A percentile compares a stretch with the other conserved stretches of the same genome.
These are phyloP conservation scores for Discoglossus pictus DNA, from an alignment of 2,797 vertebrate species.

Conservation along the genomic window DNA sequence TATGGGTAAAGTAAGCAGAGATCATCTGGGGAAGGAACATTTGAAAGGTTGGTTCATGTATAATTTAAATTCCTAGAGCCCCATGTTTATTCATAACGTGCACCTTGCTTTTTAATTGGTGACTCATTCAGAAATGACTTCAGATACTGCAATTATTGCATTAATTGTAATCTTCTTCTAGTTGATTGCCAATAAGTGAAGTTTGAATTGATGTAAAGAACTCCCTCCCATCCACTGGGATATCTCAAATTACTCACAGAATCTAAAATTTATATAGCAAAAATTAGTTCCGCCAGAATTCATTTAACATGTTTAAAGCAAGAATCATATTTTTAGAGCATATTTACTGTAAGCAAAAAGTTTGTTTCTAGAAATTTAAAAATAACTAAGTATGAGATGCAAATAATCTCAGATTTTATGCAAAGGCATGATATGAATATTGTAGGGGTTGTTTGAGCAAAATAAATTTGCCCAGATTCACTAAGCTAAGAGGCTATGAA, in stretches of 20 bases:
- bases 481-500: too few relatives aligned
- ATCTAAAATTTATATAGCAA: slow-evolving; percentile 15
- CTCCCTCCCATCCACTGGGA: not conserved
- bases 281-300: not conserved
- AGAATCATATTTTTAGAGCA: too few relatives aligned
- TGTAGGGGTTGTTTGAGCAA: too few relatives aligned
- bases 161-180: slow-evolving; percentile 43
- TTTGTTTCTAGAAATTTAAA: too few relatives aligned
- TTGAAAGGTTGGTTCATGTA: slow-evolving; percentile 32
- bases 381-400: too few relatives aligned
- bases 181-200: slow-evolving; percentile 44
- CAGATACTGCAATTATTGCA: slow-evolving; percentile 38
- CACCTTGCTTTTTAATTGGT: slow-evolving; percentile 41
- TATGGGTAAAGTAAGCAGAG: slow-evolving; percentile 20
- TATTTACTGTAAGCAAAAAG: too few relatives aligned
- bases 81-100: slow-evolving; percentile 44
- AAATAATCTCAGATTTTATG: too few relatives aligned
- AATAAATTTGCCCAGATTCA: too few relatives aligned
- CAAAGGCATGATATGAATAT: too few relatives aligned
- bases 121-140: slow-evolving; percentile 33
- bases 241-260: not conserved
- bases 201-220: slow-evolving; percentile 34
- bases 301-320: too few relatives aligned
- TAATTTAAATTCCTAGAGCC: slow-evolving; percentile 22
- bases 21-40: slow-evolving; percentile 25